These are phyloP conservation scores for Pangasianodon hypophthalmus DNA, from an alignment of 2,113 vertebrate genomes.

Conservation along the genomic window DNA sequence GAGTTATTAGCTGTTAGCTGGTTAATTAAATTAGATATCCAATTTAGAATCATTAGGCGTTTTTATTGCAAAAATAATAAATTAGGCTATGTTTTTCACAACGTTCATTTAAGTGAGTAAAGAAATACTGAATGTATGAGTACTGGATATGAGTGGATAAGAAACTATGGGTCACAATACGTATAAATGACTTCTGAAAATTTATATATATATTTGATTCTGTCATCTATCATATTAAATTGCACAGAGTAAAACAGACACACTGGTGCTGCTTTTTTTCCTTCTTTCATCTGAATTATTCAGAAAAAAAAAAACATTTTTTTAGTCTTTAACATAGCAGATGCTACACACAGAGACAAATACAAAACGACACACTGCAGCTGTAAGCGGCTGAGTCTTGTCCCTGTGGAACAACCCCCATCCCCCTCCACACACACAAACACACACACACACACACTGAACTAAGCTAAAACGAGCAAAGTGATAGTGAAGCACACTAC, in stretches of 20 bases:
- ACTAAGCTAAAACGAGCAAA: conserved; percentile 26
- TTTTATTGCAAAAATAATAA: not conserved
- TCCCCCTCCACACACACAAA: not conserved
- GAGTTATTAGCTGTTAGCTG: not conserved
- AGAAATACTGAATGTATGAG: too few relatives aligned
- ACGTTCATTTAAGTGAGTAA: not conserved
- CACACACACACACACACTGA: conserved; percentile 5
- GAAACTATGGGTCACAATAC: not conserved
- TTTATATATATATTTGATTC: not conserved
- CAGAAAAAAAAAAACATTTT: not conserved
- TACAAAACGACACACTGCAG: conserved; percentile 38
- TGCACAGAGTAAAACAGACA: not conserved
- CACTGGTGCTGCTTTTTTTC: not conserved
- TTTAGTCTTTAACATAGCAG: conserved; percentile 22
- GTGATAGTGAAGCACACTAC: conserved; percentile 30
- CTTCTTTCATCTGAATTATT: conserved; percentile 15
- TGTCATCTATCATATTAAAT: not conserved
- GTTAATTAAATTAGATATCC: not conserved
- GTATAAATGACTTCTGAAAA: too few relatives aligned
- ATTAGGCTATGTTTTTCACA: not conserved
- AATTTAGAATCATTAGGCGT: not conserved
- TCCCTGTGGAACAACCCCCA: conserved; percentile 21
- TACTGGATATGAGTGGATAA: not conserved
- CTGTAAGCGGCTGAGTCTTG: conserved; percentile 34
- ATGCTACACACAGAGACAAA: conserved; percentile 30